Evolutionary conservation across 2,797 vertebrate species (phyloP).

Genomic region (Rousettus madagascariensis): DNA sequence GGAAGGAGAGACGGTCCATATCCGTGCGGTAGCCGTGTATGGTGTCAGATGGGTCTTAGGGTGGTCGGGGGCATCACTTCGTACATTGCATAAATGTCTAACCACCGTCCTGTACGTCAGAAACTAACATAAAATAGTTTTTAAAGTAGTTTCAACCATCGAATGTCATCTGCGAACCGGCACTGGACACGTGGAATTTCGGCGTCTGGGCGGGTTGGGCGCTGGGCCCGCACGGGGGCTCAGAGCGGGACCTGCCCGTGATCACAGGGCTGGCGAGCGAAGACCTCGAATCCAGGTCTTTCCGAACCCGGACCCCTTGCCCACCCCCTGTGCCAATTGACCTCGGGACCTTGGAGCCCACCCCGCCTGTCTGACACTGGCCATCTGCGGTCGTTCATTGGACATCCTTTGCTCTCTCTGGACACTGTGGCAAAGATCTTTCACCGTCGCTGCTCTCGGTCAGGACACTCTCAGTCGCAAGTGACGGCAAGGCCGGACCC

Average conservation of each 20-base stretch:
- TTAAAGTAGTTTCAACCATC: neutral
- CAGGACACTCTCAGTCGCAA: neutral
- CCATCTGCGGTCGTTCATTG: neutral
- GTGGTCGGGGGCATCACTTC: too few species aligned
- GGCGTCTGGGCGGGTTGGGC: too few species aligned
- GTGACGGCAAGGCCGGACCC: neutral
- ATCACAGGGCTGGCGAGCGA: neutral
- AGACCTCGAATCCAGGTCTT: neutral
- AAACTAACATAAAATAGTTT: too few species aligned
- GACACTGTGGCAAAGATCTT: neutral
- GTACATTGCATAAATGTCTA: too few species aligned
- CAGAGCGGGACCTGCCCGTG: neutral
- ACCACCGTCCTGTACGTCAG: too few species aligned
- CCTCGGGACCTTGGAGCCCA: neutral
- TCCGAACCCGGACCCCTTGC: neutral
- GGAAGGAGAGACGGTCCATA: too few species aligned
- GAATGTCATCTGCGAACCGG: neutral
- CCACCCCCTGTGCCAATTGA: neutral
- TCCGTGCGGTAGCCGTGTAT: too few species aligned
- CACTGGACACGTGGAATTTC: neutral
- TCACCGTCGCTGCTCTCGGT: neutral
- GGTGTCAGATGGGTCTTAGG: too few species aligned
- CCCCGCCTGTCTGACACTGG: neutral
- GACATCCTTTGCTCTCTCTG: neutral
- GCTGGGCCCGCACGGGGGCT: fast-evolving